Evolutionary conservation across 2,113 vertebrate genomes (phyloP).

Genomic region (Fukomys damarensis): DNA sequence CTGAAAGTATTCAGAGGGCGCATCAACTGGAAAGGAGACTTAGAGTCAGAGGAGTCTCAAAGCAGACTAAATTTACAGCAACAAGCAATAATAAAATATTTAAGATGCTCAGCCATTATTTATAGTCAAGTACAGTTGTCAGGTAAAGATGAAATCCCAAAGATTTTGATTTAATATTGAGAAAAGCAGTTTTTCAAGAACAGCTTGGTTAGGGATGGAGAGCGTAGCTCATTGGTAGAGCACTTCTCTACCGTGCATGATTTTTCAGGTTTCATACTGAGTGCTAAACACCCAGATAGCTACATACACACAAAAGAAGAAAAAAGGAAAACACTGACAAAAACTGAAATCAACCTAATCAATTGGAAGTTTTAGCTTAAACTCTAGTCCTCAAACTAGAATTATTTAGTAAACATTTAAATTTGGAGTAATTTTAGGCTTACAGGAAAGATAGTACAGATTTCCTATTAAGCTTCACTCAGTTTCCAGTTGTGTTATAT

Average conservation of each 20-base stretch:
- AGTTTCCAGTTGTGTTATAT: too few species aligned
- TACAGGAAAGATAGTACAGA: not conserved
- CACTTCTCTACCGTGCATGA: too few species aligned
- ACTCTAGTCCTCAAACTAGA: not conserved
- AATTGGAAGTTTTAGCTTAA: not conserved
- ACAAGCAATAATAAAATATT: not conserved
- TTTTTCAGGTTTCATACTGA: not conserved
- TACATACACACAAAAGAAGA: not conserved
- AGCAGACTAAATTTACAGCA: not conserved
- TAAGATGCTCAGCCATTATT: not conserved
- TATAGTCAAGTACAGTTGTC: not conserved
- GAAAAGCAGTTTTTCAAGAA: not conserved
- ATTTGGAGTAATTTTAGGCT: not conserved
- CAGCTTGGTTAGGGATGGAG: not conserved
- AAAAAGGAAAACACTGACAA: not conserved
- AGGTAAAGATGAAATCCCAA: not conserved
- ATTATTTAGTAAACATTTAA: not conserved
- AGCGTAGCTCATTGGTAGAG: not conserved
- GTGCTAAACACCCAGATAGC: not conserved
- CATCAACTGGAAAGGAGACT: not conserved
- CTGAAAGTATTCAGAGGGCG: too few species aligned
- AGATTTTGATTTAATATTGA: not conserved
- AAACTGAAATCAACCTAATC: not conserved
- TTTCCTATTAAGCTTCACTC: not conserved
- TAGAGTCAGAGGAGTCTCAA: not conserved